Conservation (phyloP, 2,888 invertebrate genomes). For the Nezara viridula region DNA sequence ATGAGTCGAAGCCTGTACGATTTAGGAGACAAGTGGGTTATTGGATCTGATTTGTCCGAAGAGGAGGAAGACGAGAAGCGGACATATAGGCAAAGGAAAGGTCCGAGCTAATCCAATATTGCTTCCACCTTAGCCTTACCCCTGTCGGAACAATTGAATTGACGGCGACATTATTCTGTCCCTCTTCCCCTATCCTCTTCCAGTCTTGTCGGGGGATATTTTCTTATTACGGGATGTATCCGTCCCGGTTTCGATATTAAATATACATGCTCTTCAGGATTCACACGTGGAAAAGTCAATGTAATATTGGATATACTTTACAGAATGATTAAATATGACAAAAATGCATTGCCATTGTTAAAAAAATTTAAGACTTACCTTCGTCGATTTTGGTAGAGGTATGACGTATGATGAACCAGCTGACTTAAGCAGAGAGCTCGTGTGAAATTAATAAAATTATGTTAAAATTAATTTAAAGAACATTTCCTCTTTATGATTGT, state of each 20-base stretch:
- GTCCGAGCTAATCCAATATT: not conserved
- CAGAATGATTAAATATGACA: too few species aligned
- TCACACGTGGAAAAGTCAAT: not conserved
- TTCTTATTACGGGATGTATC: not conserved
- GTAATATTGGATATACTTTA: too few species aligned
- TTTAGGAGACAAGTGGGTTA: not conserved
- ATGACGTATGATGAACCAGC: too few species aligned
- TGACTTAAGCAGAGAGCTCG: too few species aligned
- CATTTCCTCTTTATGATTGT: too few species aligned
- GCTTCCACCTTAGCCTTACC: not conserved
- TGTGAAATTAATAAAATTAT: too few species aligned
- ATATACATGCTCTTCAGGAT: not conserved
- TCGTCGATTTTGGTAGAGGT: too few species aligned
- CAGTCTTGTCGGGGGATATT: not conserved
- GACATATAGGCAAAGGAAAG: not conserved
- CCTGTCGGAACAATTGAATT: conserved; percentile 31
- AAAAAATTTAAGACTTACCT: too few species aligned
- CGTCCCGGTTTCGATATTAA: not conserved
- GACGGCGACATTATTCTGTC: not conserved
- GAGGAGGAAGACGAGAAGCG: not conserved
- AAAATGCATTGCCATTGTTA: too few species aligned
- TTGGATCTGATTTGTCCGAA: not conserved
- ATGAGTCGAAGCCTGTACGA: not conserved
- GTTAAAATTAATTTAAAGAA: too few species aligned
- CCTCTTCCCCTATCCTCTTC: not conserved